phyloP scores from a whole-genome alignment of 2,797 vertebrate genomes.

The Tragopan temminckii region DNA sequence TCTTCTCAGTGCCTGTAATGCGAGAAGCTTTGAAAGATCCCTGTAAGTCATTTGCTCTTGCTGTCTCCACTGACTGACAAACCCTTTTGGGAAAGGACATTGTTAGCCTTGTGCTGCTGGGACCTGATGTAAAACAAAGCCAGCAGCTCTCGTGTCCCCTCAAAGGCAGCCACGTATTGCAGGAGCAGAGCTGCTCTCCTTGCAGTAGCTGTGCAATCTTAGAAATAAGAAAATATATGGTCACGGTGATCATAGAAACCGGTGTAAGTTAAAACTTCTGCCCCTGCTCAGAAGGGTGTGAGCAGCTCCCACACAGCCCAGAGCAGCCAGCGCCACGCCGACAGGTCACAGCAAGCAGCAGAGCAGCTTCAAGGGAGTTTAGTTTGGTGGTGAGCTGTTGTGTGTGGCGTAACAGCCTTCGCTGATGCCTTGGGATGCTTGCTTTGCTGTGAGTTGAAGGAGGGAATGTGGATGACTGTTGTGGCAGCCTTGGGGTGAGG shows the following conservation, averaged over 20 bases:
- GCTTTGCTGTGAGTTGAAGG: background rate
- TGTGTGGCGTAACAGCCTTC: background rate
- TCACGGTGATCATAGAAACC: background rate
- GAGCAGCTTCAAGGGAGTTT: background rate
- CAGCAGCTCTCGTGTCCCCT: background rate
- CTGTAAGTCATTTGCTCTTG: background rate
- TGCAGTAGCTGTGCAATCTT: background rate
- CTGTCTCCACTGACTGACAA: background rate
- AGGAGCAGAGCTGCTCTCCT: background rate
- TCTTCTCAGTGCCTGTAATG: background rate
- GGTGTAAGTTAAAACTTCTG: background rate
- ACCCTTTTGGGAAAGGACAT: background rate
- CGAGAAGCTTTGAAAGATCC: background rate
- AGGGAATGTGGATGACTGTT: background rate
- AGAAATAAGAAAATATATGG: background rate
- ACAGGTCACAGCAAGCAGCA: background rate
- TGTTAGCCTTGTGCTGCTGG: background rate
- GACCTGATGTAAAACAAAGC: background rate
- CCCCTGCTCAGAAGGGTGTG: background rate
- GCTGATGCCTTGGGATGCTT: fast-evolving
- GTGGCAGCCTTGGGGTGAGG: no score
- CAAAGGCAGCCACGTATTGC: background rate
- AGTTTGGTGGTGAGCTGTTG: background rate
- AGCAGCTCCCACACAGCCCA: background rate
- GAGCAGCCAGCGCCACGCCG: background rate